Evolutionary conservation across 1,140 invertebrate genomes (phyloP).

Genomic region (Ctenoplectra terminalis): DNA sequence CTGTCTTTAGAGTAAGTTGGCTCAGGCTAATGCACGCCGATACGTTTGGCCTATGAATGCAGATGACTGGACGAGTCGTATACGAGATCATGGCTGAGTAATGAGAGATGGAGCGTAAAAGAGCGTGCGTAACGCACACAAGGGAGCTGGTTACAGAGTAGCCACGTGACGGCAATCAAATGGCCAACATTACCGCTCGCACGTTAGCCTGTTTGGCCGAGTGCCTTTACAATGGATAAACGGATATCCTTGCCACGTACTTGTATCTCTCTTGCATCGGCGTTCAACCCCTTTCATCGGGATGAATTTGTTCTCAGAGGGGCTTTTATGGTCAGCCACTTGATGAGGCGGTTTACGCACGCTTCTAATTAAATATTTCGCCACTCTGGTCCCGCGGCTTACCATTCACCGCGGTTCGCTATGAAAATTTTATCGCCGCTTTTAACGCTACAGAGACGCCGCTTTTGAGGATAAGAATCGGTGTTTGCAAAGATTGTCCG

Average conservation of each 20-base stretch:
- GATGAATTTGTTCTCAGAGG: slow-evolving; percentile 19
- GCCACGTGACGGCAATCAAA: slow-evolving; percentile 53
- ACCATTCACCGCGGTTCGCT: not conserved
- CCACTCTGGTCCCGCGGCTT: not conserved
- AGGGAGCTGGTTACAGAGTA: slow-evolving; percentile 10
- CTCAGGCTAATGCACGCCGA: not conserved
- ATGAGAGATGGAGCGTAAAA: slow-evolving; percentile 20
- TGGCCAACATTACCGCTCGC: slow-evolving; percentile 30
- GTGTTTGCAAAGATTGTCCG: not conserved
- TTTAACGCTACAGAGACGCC: not conserved
- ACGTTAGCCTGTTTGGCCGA: slow-evolving; percentile 2
- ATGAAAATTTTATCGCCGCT: slow-evolving; percentile 3
- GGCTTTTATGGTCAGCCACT: slow-evolving; percentile 22
- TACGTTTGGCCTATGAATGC: slow-evolving; percentile 29
- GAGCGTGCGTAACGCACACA: slow-evolving; percentile 10
- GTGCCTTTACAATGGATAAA: slow-evolving; percentile 50
- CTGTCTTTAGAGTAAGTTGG: slow-evolving; percentile 23
- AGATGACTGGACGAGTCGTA: slow-evolving; percentile 12
- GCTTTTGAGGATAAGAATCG: not conserved
- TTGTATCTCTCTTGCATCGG: slow-evolving; percentile 22
- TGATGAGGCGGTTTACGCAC: slow-evolving; percentile 1
- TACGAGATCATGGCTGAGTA: not conserved
- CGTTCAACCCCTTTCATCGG: not conserved
- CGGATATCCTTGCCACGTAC: slow-evolving; percentile 32
- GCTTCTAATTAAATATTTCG: slow-evolving; percentile 31